Base-by-base conservation (phyloP, 2,797 vertebrate species). In the Pteronotus mesoamericanus region DNA sequence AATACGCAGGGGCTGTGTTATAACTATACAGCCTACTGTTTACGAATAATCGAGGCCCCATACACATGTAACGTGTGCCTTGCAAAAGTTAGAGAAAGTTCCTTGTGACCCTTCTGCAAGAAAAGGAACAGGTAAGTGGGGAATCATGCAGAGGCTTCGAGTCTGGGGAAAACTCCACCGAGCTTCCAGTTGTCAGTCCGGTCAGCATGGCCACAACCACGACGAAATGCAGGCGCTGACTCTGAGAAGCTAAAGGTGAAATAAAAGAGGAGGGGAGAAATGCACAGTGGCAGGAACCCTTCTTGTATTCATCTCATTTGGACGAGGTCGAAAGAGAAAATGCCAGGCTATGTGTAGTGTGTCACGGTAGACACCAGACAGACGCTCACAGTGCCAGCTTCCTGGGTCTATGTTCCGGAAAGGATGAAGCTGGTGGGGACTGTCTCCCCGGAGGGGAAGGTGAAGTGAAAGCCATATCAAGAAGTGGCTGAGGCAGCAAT, bases 211-310 rank as follows among this genome's bases (percentile, higher is more conserved):
- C 59, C 83, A 34, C 46, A 42, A 74, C 85, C 59, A 32, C 37
- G 57, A 68, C 26, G 71, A 86, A 92, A 89, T 80, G 85, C 77
- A 86, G 86, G 84, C 79, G 96, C 61, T 94, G 88, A 79, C 92
- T 96, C 68, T 83, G 74, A 94, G 72, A 85, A 84, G 91, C 80
- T 29, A n/a, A 51, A 90, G 69, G 87, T 51, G 69, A 87, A 87
- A 69, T 51, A 16, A 86, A 88, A 64, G n/a, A 57, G 57, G 72
- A 42, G 44, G 39, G 46, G 71, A 12, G 55, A 78, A 80, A 10
- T 32, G 51, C 85, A 59, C 29, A 18, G 68, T 61, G 77, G 86
- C 72, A 69, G 85, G 92, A 94, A 61, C 71, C 57, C 57, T 53
- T 71, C 78, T 46, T 57, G 44, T 57, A 29, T 69, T 82, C 59